These are phyloP conservation scores for Choloepus hoffmanni DNA, from an alignment of 2,113 vertebrate species.

Conservation along the genomic window DNA sequence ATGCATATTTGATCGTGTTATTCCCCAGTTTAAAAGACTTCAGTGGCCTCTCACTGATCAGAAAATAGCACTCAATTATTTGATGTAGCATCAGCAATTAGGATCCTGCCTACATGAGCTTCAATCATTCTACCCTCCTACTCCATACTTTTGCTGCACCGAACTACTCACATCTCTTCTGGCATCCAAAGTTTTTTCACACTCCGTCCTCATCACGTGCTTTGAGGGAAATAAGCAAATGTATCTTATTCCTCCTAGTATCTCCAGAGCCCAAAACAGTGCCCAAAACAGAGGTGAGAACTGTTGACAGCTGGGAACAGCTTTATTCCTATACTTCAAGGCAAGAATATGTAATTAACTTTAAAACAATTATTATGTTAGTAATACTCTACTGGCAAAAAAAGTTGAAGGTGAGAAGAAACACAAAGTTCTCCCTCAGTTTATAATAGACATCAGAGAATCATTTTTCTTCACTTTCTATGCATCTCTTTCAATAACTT, in stretches of 20 bases:
- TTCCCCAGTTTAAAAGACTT: background rate
- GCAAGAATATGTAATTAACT: background rate
- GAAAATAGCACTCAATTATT: background rate
- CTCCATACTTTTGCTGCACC: background rate
- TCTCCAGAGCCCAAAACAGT: background rate
- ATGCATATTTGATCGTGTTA: background rate
- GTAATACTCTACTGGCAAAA: background rate
- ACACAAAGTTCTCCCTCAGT: background rate
- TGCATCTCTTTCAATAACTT: background rate
- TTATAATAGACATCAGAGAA: background rate
- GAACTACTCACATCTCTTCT: background rate
- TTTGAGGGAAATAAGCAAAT: background rate
- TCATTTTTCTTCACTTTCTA: background rate
- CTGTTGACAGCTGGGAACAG: background rate
- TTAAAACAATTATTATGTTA: background rate
- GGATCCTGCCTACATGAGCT: background rate
- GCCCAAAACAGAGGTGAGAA: background rate
- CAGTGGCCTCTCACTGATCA: background rate
- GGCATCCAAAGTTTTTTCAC: background rate
- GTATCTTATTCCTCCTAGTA: background rate
- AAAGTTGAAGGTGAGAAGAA: conserved; percentile 30
- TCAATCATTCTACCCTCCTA: background rate
- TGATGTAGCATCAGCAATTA: background rate
- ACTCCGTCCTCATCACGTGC: background rate
- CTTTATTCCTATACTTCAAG: background rate